Conservation (phyloP, 2,113 vertebrate species). For the Geococcyx californianus region DNA sequence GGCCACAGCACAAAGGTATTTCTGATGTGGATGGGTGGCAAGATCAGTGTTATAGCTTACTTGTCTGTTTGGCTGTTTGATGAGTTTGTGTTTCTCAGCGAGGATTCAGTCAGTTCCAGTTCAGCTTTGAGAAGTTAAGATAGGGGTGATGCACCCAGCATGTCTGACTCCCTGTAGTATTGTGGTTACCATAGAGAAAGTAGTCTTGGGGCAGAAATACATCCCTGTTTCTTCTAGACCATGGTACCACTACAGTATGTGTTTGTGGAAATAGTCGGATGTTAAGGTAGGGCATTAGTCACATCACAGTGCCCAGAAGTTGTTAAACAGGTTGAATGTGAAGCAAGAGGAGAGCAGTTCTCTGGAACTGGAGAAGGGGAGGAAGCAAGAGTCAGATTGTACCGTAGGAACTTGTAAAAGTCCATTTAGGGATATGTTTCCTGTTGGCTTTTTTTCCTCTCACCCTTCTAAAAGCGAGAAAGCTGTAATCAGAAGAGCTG, state of each 20-base stretch:
- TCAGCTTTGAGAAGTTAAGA: not conserved
- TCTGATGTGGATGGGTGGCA: fast-evolving
- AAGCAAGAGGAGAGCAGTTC: not conserved
- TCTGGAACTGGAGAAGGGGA: not conserved
- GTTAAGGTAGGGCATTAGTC: not conserved
- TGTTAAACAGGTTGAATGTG: not conserved
- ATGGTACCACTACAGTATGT: fast-evolving
- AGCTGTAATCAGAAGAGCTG: not conserved
- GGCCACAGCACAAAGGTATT: not conserved
- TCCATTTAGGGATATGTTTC: not conserved
- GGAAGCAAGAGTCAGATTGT: not conserved
- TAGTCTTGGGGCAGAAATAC: not conserved
- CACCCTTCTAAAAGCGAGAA: not conserved
- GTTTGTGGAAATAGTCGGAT: not conserved
- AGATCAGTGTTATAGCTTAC: not conserved
- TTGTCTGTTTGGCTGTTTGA: not conserved
- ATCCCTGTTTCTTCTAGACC: not conserved
- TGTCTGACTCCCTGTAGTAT: not conserved
- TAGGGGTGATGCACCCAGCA: not conserved
- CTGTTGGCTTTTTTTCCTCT: not conserved
- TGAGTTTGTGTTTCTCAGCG: not conserved
- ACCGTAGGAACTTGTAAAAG: not conserved
- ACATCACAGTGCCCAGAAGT: fast-evolving
- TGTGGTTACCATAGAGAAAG: not conserved
- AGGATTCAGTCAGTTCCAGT: not conserved